Evolutionary conservation across 2,888 invertebrate species (phyloP), one percentile per base, ranked within the genome.

Genomic region (Ashinkailepas kermadecensis): DNA sequence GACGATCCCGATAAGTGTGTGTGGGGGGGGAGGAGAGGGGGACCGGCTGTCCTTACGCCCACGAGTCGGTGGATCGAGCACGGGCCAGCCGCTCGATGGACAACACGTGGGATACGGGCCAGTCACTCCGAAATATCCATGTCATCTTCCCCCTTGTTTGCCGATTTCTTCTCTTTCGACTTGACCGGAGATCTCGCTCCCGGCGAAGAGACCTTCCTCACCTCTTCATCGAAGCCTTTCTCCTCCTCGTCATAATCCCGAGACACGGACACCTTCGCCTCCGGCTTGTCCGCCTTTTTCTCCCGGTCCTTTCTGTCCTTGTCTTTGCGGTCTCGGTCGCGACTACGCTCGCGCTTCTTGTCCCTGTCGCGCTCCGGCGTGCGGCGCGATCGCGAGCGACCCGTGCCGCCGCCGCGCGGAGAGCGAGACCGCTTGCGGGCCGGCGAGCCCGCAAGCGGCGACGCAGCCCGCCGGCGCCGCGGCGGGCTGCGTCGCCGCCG

Each of bases 61-160:
- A 4, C 39, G 1, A 1, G 39, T 3, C 4, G 39, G 39, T 39
- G 39, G 39, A 39, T 39, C 39, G 39, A 39, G 39, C 39, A 39
- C 39, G 39, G 39, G 39, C 39, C 39, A 39, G 39, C 39, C 39
- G 39, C 39, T 39, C 39, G 39, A 39, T 39, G 39, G 39, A 39
- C 39, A 39, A 39, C 39, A 39, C 39, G 39, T 39, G 1, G 39
- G 39, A 3, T 39, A 39, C 39, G 39, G 39, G 4, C 4, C 39
- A 39, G 39, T 56, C 21, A 93, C 88, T 93, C 93, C 23, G 93
- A 93, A 87, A 93, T 93, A 87, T 93, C 93, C 93, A 93, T 93
- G 86, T 93, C 84, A 81, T 82, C 82, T 57, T 82, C 21, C 54
- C 10, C 56, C 21, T 21, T 21, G 39, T 25, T 25, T 6, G 67